Evolutionary conservation across 2,113 vertebrate genomes (phyloP), one percentile per base, ranked within the genome.

Genomic region (Oncorhynchus keta): DNA sequence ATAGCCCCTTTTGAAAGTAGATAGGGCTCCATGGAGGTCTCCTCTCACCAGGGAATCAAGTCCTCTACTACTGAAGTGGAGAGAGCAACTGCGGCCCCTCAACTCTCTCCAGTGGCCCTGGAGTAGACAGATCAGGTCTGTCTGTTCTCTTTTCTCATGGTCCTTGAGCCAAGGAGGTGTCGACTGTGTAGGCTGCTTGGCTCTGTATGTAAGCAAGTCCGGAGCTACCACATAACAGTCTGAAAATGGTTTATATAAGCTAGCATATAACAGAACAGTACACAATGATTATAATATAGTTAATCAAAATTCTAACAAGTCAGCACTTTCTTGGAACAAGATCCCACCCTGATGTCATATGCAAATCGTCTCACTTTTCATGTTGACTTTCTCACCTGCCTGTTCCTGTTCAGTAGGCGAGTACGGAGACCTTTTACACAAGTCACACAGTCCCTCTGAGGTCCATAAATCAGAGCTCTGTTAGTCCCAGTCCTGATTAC

Each of bases 1-100:
- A 91, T 87, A 85, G 87, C 84, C 76, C 80, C 70, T 83, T 83
- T 82, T 89, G 85, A 91, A 86, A 87, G 86, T 76, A 13, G 68
- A 14, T 55, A 62, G n/a, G 18, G n/a, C 84, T 88, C 87, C 86
- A 87, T 81, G 91, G 91, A 93, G 93, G 93, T 93, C 93, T 57
- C 80, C 82, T 88, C 89, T 86, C 83, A 78, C 87, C 84, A 82
- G 91, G 89, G 90, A 92, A 83, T 89, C 87, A 75, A 78, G 85
- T 89, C 82, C 83, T 85, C 84, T 55, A 55, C 4, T 55, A 84
- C 76, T 83, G 84, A 73, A 76, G 84, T 88, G 82, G 73, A 85
- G 82, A 84, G 85, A 88, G 55, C 85, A 83, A 88, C 84, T 85
- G 83, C 78, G 76, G 68, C 16, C 72, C 76, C 65, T 66, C 16